Percentiles rank a stretch among this genome's conserved stretches.
Evolutionary conservation across 2,888 invertebrate genomes (phyloP).

Genomic region (Pteria penguin): DNA sequence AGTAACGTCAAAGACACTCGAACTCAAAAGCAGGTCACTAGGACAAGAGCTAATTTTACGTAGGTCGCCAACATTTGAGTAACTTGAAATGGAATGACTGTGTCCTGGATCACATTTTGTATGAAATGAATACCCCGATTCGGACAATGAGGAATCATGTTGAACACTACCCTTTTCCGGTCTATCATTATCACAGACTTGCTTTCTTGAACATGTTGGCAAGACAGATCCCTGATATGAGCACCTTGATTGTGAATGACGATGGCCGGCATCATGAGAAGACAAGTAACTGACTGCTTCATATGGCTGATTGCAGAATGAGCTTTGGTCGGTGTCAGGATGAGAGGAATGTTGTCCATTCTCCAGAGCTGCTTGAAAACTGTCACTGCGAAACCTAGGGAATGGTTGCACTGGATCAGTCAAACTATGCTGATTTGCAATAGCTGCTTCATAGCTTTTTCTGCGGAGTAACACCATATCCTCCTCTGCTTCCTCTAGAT

Average conservation of each 20-base stretch:
- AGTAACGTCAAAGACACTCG: background rate
- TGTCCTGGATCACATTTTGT: background rate
- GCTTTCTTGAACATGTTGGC: too few relatives aligned
- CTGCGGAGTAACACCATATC: slow-evolving; percentile 5
- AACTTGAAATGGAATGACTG: background rate
- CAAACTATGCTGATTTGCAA: slow-evolving; percentile 41
- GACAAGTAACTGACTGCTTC: too few relatives aligned
- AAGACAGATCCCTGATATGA: too few relatives aligned
- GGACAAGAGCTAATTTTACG: background rate
- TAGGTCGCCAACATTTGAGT: background rate
- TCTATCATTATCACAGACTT: too few relatives aligned
- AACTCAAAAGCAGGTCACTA: background rate
- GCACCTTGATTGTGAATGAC: too few relatives aligned
- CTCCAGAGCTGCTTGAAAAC: slow-evolving; percentile 67
- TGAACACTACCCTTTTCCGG: background rate
- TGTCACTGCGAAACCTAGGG: slow-evolving; percentile 53
- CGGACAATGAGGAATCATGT: background rate
- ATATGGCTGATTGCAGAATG: background rate
- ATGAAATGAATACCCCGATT: background rate
- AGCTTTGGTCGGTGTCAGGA: background rate
- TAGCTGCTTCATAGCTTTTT: slow-evolving; percentile 54
- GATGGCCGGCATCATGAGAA: too few relatives aligned
- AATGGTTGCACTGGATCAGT: slow-evolving; percentile 21
- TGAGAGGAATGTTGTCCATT: slow-evolving; percentile 52
- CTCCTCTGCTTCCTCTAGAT: background rate